Base-by-base conservation (phyloP, 2,888 invertebrate species). In the Dione vanillae region DNA sequence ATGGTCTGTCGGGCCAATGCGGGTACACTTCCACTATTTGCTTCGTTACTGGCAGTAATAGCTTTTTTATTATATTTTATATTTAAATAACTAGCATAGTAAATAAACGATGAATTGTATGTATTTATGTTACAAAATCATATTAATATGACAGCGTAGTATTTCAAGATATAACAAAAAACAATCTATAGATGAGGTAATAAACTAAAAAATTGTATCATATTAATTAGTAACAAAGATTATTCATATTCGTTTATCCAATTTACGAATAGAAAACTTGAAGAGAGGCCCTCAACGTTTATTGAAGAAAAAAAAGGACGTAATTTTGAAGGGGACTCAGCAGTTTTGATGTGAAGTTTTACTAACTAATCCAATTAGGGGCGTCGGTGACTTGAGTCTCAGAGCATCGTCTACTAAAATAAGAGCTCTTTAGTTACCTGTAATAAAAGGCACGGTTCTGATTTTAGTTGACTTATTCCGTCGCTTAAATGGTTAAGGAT, bases 291-390 rank as follows among this genome's bases (percentile, higher is more conserved):
- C 71, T 65, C 65, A 40, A 45, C 58, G 58, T 65, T 72, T 70
- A 68, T 64, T 56, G 47, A 62, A 72, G 67, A 68, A 67, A 69
- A 67, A 69, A 70, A 51, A 70, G 54, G 49, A 69, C 67, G 73
- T 75, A 72, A 75, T 69, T 72, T 65, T 65, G 78, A 79, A 84
- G 86, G 84, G 82, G 87, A 85, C 85, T 79, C 82, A 71, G 74
- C 75, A 76, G 75, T 74, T 76, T 76, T 73, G 79, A 81, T 78
- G 81, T 78, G 78, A 86, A 87, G 83, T 88, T 89, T 84, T 79
- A 83, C 80, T 82, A 89, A 89, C 88, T 88, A 90, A 90, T 89
- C 87, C 87, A 90, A 90, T 90, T 89, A 90, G 83, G 79, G 78
- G 58, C 56, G 68, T 69, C 56, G 56, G 73, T 74, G 73, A 69